Conservation (phyloP, 2,888 invertebrate species). For the Eupeodes latifasciatus region DNA sequence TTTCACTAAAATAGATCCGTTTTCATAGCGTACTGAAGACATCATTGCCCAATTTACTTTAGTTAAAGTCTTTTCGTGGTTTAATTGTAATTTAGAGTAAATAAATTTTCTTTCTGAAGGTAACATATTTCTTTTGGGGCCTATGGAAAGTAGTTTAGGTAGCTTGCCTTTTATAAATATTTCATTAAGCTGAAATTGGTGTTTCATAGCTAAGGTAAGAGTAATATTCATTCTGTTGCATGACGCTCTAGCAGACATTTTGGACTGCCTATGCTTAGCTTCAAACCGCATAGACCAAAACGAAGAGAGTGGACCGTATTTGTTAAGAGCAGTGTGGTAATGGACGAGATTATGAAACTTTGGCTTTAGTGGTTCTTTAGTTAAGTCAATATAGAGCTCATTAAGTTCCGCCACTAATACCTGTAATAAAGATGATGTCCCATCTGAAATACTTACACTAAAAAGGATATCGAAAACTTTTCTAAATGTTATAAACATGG, state of each 20-base stretch:
- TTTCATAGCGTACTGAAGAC: background rate
- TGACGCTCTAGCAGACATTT: background rate
- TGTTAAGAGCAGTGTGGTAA: background rate
- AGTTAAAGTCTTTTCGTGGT: background rate
- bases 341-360: conserved; percentile 3
- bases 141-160: background rate
- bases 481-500: too few relatives aligned
- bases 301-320: background rate
- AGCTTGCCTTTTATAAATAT: conserved; percentile 5
- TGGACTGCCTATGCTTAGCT: background rate
- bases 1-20: background rate
- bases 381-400: background rate
- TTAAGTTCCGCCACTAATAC: background rate
- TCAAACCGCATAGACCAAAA: conserved; percentile 5
- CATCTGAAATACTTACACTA: too few relatives aligned
- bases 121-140: background rate
- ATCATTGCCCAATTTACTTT: conserved; percentile 7
- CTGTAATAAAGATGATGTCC: background rate
- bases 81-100: background rate
- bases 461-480: too few relatives aligned
- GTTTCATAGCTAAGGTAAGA: conserved; percentile 3
- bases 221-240: conserved; percentile 1
- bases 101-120: conserved; percentile 1
- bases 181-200: background rate
- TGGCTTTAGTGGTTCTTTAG: background rate